phyloP scores from a whole-genome alignment of 2,113 vertebrate genomes.

The Peromyscus californicus region DNA sequence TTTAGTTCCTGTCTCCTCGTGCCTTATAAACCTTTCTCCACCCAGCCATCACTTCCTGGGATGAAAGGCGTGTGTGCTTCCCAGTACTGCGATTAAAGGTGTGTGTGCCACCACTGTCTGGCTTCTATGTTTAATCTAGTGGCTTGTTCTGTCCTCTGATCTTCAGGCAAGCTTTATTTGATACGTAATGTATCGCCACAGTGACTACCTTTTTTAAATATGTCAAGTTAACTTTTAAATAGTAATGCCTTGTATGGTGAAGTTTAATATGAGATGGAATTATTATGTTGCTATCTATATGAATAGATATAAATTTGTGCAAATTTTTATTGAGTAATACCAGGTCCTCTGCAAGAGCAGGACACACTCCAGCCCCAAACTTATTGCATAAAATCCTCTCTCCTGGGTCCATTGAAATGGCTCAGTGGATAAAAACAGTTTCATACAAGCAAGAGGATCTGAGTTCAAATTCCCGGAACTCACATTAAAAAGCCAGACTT shows the following conservation, averaged over 20 bases:
- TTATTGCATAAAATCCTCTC: not conserved
- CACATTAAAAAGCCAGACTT: not conserved
- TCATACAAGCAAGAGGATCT: not conserved
- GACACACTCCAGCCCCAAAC: not conserved
- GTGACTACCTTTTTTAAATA: not conserved
- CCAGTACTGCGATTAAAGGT: too few species aligned
- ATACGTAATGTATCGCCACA: too few species aligned
- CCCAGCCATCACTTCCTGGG: too few species aligned
- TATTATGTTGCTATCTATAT: not conserved
- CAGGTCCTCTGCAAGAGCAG: not conserved
- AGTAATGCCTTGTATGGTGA: not conserved
- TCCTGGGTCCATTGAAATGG: not conserved
- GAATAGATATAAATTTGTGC: not conserved
- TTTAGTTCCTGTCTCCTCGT: too few species aligned
- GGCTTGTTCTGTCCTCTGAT: too few species aligned
- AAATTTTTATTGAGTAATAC: slow-evolving; percentile 1
- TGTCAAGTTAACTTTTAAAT: slow-evolving; percentile 27
- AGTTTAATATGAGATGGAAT: slow-evolving; percentile 14
- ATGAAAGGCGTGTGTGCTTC: too few species aligned
- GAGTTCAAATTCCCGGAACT: not conserved
- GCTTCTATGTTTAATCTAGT: too few species aligned
- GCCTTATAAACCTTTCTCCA: too few species aligned
- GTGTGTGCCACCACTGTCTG: too few species aligned
- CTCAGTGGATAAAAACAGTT: not conserved
- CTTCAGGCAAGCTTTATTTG: too few species aligned